Base-by-base conservation (phyloP, 2,113 vertebrate species). In the Ciconia maguari region DNA sequence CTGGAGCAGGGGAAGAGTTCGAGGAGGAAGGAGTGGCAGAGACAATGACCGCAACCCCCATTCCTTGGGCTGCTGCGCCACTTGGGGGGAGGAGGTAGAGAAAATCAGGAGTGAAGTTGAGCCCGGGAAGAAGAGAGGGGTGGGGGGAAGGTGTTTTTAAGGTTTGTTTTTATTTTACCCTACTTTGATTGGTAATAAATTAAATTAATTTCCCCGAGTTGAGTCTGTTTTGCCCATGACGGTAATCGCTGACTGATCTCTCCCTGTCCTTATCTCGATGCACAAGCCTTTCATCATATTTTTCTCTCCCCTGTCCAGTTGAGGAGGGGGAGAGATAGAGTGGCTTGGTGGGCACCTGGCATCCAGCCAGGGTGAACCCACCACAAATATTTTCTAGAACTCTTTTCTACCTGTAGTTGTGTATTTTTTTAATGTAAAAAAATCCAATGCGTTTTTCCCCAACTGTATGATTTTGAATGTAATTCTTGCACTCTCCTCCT, bases 1-100 rank as follows among this genome's bases (percentile, higher is more conserved):
- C 26, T 22, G 19, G 69, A 41, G 51, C 36, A 52, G 70, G 12
- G 65, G 48, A 30, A 42, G 24, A 10, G 36, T 13, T 13, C 7
- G 6, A 51, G 17, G 36, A 42, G 8, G 51, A 55, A 72, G 51
- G 20, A 55, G 20, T 3, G 2, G 36, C 51, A 72, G 36, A 72
- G 36, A 72, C 36, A 72, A 41, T 32, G 21, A 72, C 29, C 6
- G 2, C 11, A 54, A 41, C 21, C 29, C 27, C 51, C 36, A 42
- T 32, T 32, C 15, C n/a, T 15, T 5, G 2, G 36, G 7, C 18
- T 29, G 29, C 16, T 55, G 51, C 1, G 3, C 36, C 7, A 3
- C 36, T 32, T 1, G 2, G 14, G 16, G 21, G 38, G 16, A 54
- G 38, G 10, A 65, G 6, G 8, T 11, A 27, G 16, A 64, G 16